Evolutionary conservation across 2,113 vertebrate species (phyloP).

Genomic region (Nansenia antarctica): DNA sequence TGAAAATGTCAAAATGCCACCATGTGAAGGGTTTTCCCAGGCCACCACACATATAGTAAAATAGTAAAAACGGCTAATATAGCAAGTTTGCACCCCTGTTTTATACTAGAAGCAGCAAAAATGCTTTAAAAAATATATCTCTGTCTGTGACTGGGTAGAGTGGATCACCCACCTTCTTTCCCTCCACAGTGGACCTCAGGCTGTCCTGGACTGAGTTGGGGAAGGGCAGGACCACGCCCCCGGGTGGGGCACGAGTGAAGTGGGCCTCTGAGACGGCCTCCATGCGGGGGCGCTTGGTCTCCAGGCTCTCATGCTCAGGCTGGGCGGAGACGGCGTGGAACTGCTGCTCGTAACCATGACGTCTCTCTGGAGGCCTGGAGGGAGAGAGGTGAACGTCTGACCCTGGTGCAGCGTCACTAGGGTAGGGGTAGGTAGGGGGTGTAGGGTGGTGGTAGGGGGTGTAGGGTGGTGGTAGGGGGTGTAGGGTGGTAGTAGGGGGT

Average conservation of each 20-base stretch:
- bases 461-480: too few relatives aligned
- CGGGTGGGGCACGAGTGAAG: slow-evolving; percentile 78
- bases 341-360: slow-evolving; percentile 91
- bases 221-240: slow-evolving; percentile 78
- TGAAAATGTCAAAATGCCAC: too few relatives aligned
- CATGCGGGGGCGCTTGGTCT: slow-evolving; percentile 90
- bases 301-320: slow-evolving; percentile 86
- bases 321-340: slow-evolving; percentile 83
- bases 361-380: slow-evolving; percentile 91
- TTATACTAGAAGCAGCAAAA: too few relatives aligned
- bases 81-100: too few relatives aligned
- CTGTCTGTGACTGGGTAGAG: neutral
- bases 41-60: too few relatives aligned
- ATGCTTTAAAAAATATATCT: neutral
- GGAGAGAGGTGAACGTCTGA: slow-evolving; percentile 22
- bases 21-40: too few relatives aligned
- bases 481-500: neutral
- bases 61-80: too few relatives aligned
- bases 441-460: neutral
- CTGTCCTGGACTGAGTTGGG: slow-evolving; percentile 88
- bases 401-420: too few relatives aligned
- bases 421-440: too few relatives aligned
- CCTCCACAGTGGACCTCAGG: slow-evolving; percentile 81
- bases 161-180: slow-evolving; percentile 85
- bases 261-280: slow-evolving; percentile 87